These are phyloP conservation scores for Drosophila subpulchrella DNA, from an alignment of 1,140 invertebrate genomes.

Conservation along the genomic window DNA sequence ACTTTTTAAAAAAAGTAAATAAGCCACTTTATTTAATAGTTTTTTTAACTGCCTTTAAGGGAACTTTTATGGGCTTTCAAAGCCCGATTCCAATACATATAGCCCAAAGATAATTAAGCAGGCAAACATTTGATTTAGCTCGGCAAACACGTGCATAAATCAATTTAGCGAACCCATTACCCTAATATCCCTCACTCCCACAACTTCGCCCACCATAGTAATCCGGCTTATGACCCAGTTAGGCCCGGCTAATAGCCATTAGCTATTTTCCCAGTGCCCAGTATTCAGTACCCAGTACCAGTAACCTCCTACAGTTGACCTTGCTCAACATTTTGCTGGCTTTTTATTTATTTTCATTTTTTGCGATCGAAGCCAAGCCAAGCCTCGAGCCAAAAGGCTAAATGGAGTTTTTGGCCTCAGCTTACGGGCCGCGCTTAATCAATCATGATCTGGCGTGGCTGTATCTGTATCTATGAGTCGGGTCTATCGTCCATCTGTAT, in stretches of 20 bases:
- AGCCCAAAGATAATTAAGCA: constrained; percentile 18
- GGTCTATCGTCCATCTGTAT: constrained; percentile 43
- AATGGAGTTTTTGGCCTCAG: constrained; percentile 57
- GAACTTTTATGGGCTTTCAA: background rate
- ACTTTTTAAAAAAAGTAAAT: background rate
- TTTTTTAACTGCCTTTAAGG: background rate
- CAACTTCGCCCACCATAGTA: constrained; percentile 11
- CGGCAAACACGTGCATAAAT: constrained; percentile 33
- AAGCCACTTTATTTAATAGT: background rate
- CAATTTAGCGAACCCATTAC: constrained; percentile 33
- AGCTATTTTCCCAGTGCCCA: constrained; percentile 24
- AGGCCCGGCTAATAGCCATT: constrained; percentile 29
- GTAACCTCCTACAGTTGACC: constrained; percentile 56
- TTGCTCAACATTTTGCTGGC: constrained; percentile 49
- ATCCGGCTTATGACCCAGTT: constrained; percentile 38
- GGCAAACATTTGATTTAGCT: constrained; percentile 29
- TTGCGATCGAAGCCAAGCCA: constrained; percentile 22
- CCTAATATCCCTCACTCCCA: constrained; percentile 32
- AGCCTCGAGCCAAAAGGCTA: constrained; percentile 60
- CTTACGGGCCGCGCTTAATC: constrained; percentile 67
- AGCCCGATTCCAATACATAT: background rate
- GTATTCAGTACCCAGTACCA: constrained; percentile 23
- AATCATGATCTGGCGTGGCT: constrained; percentile 64
- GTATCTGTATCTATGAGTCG: constrained; percentile 38
- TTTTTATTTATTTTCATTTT: constrained; percentile 9